Evolutionary conservation across 2,888 invertebrate genomes (phyloP), one percentile per base, ranked within the genome.

Genomic region (Holacanthella duospinosa): DNA sequence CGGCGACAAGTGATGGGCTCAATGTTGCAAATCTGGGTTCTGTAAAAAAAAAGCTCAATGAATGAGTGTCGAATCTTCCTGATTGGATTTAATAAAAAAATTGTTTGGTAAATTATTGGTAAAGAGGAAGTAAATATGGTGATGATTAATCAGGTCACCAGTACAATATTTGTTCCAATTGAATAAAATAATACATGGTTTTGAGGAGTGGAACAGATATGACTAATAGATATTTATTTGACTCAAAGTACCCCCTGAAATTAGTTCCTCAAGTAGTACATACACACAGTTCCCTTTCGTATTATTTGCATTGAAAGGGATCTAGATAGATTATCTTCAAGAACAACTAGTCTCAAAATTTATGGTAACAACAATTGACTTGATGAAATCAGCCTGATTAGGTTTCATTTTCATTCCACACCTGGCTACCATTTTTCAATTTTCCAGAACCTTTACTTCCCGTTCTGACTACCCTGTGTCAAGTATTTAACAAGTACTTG

Each of bases 1-100:
- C 70, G 19, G 71, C 71, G 58, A 73, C 67, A 21, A 73, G 29
- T 1, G 73, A 73, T 26, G 71, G 71, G 55, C 68, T 70, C 59
- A 70, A 66, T 25, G 69, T 68, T 28, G 71, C 73, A 62, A 73
- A 73, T 58, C 70, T 55, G 1, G 73, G 71, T 68, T 73, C 73
- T 73, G 57, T 9, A 60, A 64, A 43, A 53, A 28, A 61, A 43
- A n/a, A n/a, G n/a, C n/a, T n/a, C n/a, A n/a, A n/a, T n/a, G n/a
- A 58, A 60, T n/a, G n/a, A n/a, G n/a, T n/a, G n/a, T n/a, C n/a
- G n/a, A n/a, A n/a, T n/a, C n/a, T n/a, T n/a, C n/a, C n/a, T n/a
- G n/a, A n/a, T n/a, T n/a, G n/a, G n/a, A n/a, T n/a, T n/a, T n/a
- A n/a, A n/a, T n/a, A n/a, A n/a, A n/a, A n/a, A n/a, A n/a, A n/a